Evolutionary conservation across 2,888 invertebrate species (phyloP), one percentile per base, ranked within the genome.

Genomic region (Meandrusa payeni): DNA sequence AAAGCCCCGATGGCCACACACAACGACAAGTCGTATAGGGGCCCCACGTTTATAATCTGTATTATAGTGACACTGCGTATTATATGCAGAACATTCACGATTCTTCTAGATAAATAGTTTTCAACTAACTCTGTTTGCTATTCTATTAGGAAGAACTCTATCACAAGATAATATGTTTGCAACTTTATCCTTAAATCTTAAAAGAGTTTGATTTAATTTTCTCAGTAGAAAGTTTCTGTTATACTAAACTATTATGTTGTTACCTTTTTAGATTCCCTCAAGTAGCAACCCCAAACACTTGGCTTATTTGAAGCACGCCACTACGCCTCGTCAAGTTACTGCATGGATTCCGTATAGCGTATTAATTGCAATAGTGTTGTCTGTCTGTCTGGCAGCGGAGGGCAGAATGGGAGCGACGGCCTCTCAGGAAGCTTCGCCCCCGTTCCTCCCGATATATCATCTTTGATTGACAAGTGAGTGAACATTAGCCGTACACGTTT

Each of bases 391-490:
- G n/a, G 34, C 69, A 83, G 85, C 40, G 83, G 86, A 53, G 86
- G 81, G 49, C 80, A 64, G 41, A 82, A 74, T 53, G 83, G 79
- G 59, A 82, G 82, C 66, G 85, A 85, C 48, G 76, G 74, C 42
- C 74, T 69, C 41, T 76, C 82, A 17, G 79, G 76, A 44, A 68
- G 69, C 66, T 76, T 76, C 64, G 76, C 78, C 47, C 80, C 85
- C 49, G 76, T 79, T 52, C 76, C 88, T 54, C 74, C 86, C 50
- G 88, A 88, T 69, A 88, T 87, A 64, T 87, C 86, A 42, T 85
- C 86, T 52, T 60, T 88, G 59, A 88, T 88, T 55, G 88, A 88
- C 61, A 89, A 88, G 87, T 85, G 62, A 69, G 79, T n/a, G n/a
- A n/a, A n/a, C n/a, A n/a, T n/a, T n/a, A n/a, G n/a, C n/a, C n/a